Conservation (phyloP, 2,113 vertebrate species). For the Octodon degus region DNA sequence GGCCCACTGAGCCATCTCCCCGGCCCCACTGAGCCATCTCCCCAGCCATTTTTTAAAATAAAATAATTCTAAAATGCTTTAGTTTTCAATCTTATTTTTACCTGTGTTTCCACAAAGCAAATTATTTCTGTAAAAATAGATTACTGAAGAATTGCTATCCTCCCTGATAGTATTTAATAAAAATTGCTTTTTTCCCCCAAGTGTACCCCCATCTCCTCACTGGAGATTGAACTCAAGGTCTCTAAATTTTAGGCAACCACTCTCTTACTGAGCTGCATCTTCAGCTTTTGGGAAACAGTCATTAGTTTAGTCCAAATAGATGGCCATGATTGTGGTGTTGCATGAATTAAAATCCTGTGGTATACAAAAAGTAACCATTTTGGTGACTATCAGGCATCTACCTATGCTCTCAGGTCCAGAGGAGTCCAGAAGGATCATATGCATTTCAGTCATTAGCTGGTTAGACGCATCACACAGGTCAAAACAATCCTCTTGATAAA, state of each 20-base stretch:
- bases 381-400: background rate
- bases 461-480: background rate
- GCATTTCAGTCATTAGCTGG: background rate
- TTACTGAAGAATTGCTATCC: background rate
- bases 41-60: background rate
- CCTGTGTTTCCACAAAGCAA: background rate
- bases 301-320: background rate
- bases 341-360: background rate
- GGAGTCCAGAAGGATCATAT: background rate
- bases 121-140: conserved; percentile 27
- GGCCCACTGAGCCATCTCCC: too few species aligned
- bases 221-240: background rate
- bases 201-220: background rate
- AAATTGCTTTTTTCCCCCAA: conserved; percentile 21
- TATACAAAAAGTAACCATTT: background rate
- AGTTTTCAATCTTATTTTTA: conserved; percentile 28
- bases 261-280: background rate
- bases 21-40: too few species aligned
- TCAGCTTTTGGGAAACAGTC: background rate
- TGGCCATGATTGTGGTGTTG: background rate
- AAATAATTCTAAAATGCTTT: conserved; percentile 61
- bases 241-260: background rate
- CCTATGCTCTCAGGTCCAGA: background rate
- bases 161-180: background rate
- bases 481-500: background rate